Conservation (phyloP, 2,888 invertebrate species). For the Xestobium rufovillosum region DNA sequence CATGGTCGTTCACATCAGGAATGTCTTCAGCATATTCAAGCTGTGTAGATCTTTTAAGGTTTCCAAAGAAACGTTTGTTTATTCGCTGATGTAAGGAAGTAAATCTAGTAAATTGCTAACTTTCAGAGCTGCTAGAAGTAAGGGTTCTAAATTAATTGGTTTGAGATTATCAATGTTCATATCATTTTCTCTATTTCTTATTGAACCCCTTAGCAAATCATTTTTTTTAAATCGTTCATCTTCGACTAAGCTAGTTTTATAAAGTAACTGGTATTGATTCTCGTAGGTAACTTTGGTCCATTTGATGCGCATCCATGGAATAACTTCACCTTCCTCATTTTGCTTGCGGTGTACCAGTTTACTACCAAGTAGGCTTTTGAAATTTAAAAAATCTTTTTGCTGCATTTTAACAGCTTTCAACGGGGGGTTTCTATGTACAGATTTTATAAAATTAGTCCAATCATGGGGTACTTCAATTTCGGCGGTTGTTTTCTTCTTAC, state of each 20-base stretch:
- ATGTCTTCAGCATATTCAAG: too few species aligned
- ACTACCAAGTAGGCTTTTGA: too few species aligned
- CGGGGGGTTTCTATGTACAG: conserved; percentile 1
- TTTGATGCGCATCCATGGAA: not conserved
- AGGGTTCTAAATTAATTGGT: too few species aligned
- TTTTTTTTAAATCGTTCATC: not conserved
- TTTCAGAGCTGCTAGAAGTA: too few species aligned
- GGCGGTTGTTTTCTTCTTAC: not conserved
- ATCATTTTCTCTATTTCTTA: too few species aligned
- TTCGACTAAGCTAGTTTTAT: conserved; percentile 1
- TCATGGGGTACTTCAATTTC: conserved; percentile 2
- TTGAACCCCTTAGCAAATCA: not conserved
- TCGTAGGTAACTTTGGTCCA: not conserved
- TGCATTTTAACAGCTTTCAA: not conserved
- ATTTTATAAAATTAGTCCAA: conserved; percentile 1
- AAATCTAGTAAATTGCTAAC: too few species aligned
- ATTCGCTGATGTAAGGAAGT: too few species aligned
- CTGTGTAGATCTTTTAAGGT: too few species aligned
- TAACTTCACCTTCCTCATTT: conserved; percentile 1
- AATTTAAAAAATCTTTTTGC: not conserved
- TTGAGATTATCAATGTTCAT: too few species aligned
- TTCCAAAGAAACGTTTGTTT: too few species aligned
- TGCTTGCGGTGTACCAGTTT: not conserved
- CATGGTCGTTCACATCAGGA: too few species aligned
- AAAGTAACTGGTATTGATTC: not conserved